phyloP scores from a whole-genome alignment of 37 sponge, comb jelly and placozoan species.

The Diacarnus erythraeanus region DNA sequence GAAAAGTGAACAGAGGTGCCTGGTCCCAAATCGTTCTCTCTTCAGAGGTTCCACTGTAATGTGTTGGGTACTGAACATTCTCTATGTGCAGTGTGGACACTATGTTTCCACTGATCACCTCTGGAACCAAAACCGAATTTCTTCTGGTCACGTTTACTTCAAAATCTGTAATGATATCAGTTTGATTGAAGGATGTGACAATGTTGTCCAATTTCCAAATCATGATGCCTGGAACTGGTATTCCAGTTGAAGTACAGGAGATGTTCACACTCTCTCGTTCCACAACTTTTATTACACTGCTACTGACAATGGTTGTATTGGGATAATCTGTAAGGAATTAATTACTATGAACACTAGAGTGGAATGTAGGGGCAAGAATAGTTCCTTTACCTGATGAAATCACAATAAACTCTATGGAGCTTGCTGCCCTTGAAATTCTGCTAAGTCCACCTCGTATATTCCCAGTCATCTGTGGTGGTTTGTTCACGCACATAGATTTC shows the following conservation, averaged over 20 bases:
- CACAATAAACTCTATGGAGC: conserved; percentile 17
- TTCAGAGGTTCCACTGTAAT: no score
- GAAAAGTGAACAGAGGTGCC: no score
- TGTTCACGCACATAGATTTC: conserved; percentile 37
- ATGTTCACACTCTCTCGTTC: conserved; percentile 35
- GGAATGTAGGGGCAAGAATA: background rate
- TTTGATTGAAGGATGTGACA: background rate
- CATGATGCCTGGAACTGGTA: conserved; percentile 42
- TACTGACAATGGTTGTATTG: background rate
- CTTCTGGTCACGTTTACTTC: background rate
- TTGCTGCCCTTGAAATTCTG: background rate
- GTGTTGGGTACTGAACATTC: conserved; percentile 19
- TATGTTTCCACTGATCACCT: background rate
- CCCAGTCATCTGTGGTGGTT: conserved; percentile 22
- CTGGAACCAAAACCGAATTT: background rate
- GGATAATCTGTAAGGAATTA: background rate
- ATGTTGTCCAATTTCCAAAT: conserved; percentile 17
- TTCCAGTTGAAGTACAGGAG: conserved; percentile 35
- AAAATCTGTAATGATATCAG: background rate
- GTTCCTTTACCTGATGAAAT: conserved; percentile 2
- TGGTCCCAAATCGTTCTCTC: no score
- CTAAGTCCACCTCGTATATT: conserved; percentile 5
- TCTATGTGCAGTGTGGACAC: conserved; percentile 20
- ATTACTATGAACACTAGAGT: background rate
- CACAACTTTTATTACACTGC: conserved; percentile 1